phyloP scores from a whole-genome alignment of 2,888 invertebrate species.

The Parascotia fuliginaria region DNA sequence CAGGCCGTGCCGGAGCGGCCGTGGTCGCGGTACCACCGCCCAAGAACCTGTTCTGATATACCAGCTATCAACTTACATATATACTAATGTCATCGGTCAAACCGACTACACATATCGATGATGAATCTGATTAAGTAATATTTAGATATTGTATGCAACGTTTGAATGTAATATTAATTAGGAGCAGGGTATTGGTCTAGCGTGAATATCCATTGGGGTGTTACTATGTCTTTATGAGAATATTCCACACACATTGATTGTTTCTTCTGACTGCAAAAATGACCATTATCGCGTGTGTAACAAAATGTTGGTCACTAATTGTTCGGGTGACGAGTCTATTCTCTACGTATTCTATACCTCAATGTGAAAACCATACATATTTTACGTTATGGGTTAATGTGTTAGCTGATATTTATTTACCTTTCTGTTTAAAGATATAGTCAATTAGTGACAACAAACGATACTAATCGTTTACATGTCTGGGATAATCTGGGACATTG shows the following conservation, averaged over 20 bases:
- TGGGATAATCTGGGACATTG: too few species aligned
- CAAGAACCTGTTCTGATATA: conserved; percentile 67
- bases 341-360: neutral
- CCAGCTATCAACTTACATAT: conserved; percentile 47
- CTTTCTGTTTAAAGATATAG: neutral
- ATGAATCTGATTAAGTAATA: neutral
- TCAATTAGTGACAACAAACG: neutral
- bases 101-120: conserved; percentile 13
- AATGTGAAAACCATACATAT: too few species aligned
- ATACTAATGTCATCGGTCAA: conserved; percentile 24
- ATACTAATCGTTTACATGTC: conserved; percentile 3
- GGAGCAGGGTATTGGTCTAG: neutral
- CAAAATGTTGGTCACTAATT: neutral
- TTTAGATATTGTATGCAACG: neutral
- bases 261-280: too few species aligned
- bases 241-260: too few species aligned
- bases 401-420: neutral
- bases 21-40: conserved; percentile 89
- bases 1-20: conserved; percentile 95
- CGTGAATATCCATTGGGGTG: too few species aligned
- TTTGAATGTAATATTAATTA: neutral
- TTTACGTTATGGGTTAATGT: neutral
- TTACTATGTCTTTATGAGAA: too few species aligned
- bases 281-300: too few species aligned
- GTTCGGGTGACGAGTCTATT: neutral